These are phyloP conservation scores for Agrotis segetum DNA, from an alignment of 2,888 invertebrate genomes.

Conservation along the genomic window DNA sequence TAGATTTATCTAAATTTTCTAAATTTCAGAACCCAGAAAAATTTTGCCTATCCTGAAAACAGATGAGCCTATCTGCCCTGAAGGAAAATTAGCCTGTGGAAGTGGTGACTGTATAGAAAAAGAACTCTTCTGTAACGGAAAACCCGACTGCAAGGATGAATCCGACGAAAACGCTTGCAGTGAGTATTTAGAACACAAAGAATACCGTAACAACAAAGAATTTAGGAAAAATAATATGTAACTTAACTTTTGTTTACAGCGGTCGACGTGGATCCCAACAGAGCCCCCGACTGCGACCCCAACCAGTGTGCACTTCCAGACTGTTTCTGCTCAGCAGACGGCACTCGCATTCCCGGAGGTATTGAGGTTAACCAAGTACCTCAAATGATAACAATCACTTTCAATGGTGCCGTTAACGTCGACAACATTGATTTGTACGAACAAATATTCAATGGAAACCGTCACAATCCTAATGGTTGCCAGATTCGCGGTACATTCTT, in stretches of 20 bases:
- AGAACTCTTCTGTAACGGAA: conserved; percentile 98
- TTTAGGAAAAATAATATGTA: neutral
- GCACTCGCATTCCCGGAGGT: conserved; percentile 96
- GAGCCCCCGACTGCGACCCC: conserved; percentile 97
- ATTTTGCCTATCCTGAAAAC: conserved; percentile 97
- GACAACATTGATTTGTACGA: conserved; percentile 98
- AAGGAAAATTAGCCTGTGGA: conserved; percentile 97
- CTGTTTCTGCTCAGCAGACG: conserved; percentile 98
- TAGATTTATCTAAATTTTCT: conserved; percentile 25
- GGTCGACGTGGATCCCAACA: conserved; percentile 97
- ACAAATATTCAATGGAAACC: conserved; percentile 96
- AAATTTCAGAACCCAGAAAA: conserved; percentile 96
- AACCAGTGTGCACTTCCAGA: conserved; percentile 97
- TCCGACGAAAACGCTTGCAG: conserved; percentile 99
- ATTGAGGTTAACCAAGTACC: conserved; percentile 96
- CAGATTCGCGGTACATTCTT: conserved; percentile 97
- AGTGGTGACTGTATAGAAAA: conserved; percentile 98
- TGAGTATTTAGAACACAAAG: conserved; percentile 90
- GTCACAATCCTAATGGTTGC: conserved; percentile 97
- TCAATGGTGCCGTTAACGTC: conserved; percentile 97
- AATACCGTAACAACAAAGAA: neutral
- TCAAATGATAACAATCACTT: conserved; percentile 98
- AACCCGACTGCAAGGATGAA: conserved; percentile 97
- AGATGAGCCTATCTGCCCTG: conserved; percentile 97
- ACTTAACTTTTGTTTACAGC: conserved; percentile 89